These are phyloP conservation scores for Anthoscopus minutus DNA, from an alignment of 2,113 vertebrate genomes.

Conservation along the genomic window DNA sequence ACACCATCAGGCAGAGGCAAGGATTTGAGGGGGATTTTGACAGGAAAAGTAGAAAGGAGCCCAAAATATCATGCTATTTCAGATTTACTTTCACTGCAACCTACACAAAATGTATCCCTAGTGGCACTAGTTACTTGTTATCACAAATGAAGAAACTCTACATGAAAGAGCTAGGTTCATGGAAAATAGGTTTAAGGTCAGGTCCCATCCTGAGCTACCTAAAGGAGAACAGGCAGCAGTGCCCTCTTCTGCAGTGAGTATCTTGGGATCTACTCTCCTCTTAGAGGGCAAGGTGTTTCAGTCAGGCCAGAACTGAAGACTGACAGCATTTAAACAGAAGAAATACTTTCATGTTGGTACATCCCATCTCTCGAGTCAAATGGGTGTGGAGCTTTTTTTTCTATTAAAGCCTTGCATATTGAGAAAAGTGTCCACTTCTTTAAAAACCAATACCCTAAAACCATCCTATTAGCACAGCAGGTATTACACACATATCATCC, in stretches of 20 bases:
- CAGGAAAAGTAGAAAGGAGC: conserved; percentile 35
- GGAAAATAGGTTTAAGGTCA: background rate
- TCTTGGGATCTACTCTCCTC: background rate
- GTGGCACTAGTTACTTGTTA: conserved; percentile 16
- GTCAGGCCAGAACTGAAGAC: background rate
- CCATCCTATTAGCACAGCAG: accelerated
- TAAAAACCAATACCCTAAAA: background rate
- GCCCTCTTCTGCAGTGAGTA: background rate
- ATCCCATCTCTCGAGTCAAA: background rate
- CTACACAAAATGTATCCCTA: background rate
- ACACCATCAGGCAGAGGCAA: background rate
- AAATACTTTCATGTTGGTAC: background rate
- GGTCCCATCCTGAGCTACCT: background rate
- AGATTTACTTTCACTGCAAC: conserved; percentile 42
- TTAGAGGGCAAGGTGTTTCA: background rate
- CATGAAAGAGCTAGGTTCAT: accelerated
- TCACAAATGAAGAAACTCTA: background rate
- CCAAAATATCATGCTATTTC: conserved; percentile 24
- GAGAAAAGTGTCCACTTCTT: background rate
- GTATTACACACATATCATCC: background rate
- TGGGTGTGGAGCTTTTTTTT: accelerated
- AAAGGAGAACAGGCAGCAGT: background rate
- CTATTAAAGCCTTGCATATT: background rate
- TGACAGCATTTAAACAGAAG: background rate
- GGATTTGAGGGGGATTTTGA: conserved; percentile 44